A percentile compares a stretch with the other conserved stretches of the same genome.
Evolutionary conservation across 2,888 invertebrate genomes (phyloP).

Genomic region (Lasius platythorax): DNA sequence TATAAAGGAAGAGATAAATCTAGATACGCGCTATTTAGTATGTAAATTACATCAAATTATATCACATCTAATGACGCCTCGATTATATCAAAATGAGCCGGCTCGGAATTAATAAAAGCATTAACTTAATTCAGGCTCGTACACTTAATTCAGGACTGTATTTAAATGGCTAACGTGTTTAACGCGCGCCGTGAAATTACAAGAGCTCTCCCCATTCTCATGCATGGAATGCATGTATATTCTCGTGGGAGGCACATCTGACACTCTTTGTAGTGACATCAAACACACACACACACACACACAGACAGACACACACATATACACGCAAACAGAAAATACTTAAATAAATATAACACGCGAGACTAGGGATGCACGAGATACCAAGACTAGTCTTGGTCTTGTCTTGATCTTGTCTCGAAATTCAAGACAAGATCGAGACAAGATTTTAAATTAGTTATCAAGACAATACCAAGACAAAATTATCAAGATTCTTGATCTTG

Average conservation of each 20-base stretch:
- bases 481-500: no score
- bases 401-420: no score
- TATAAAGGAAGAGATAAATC: background rate
- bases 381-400: no score
- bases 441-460: no score
- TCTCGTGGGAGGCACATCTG: constrained; percentile 30
- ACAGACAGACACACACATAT: background rate
- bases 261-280: constrained; percentile 33
- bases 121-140: constrained; percentile 29
- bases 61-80: background rate
- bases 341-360: constrained; percentile 30
- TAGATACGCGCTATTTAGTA: background rate
- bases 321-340: constrained; percentile 16
- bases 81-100: constrained; percentile 27
- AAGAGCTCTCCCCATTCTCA: background rate
- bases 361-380: no score
- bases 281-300: background rate
- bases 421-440: no score
- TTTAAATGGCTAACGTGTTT: constrained; percentile 38
- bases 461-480: no score
- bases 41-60: constrained; percentile 20
- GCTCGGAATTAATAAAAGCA: constrained; percentile 24
- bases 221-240: constrained; percentile 22
- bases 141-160: constrained; percentile 17
- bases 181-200: constrained; percentile 24